These are phyloP conservation scores for Lichenostomus cassidix DNA, from an alignment of 2,113 vertebrate species.

Conservation along the genomic window DNA sequence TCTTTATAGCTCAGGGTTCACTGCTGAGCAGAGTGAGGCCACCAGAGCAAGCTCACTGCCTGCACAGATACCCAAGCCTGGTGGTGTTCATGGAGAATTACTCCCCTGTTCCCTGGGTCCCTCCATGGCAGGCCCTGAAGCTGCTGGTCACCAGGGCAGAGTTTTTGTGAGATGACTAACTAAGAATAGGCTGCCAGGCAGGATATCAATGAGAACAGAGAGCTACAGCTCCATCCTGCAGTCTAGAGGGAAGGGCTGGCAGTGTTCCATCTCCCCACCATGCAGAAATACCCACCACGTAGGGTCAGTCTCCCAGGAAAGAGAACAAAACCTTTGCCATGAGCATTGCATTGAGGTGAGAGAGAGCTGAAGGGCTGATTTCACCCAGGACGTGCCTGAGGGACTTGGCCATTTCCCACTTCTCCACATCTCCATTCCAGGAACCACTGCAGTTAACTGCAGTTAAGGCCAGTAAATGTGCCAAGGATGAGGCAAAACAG, in stretches of 20 bases:
- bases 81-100: neutral
- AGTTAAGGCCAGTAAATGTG: neutral
- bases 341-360: neutral
- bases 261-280: neutral
- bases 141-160: neutral
- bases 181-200: neutral
- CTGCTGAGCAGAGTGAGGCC: neutral
- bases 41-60: neutral
- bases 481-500: neutral
- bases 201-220: neutral
- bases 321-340: neutral
- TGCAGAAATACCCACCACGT: neutral
- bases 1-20: neutral
- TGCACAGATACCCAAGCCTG: neutral
- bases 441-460: neutral
- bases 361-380: neutral
- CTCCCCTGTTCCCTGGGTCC: neutral
- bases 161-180: neutral
- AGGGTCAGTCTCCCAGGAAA: neutral
- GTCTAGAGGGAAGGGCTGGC: neutral
- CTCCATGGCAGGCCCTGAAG: neutral
- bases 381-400: neutral
- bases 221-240: neutral
- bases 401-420: neutral
- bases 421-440: neutral